Evolutionary conservation across 2,113 vertebrate species (phyloP).

Genomic region (Chloropsis cyanopogon): DNA sequence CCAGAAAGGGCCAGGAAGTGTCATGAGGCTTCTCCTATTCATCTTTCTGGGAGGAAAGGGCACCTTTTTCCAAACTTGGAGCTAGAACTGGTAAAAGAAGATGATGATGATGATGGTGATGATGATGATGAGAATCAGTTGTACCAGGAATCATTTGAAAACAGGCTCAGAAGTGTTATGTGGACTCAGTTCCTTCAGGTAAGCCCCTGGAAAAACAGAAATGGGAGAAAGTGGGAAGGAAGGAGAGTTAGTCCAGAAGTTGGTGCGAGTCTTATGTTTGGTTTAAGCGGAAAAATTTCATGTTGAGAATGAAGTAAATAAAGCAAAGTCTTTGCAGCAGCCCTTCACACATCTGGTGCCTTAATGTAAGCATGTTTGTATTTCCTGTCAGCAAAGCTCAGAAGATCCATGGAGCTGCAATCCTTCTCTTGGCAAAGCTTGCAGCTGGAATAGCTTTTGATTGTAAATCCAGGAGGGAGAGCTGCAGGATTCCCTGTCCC

Average conservation of each 20-base stretch:
- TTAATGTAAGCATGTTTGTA: not conserved
- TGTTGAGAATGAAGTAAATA: constrained; percentile 2
- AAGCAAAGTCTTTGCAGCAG: constrained; percentile 6
- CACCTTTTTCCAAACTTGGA: constrained; percentile 67
- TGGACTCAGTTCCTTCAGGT: constrained; percentile 68
- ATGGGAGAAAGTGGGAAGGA: constrained; percentile 58
- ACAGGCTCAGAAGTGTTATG: constrained; percentile 63
- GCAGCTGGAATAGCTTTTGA: not conserved
- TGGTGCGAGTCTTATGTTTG: not conserved
- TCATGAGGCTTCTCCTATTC: constrained; percentile 66
- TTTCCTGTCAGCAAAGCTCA: not conserved
- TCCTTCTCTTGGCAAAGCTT: not conserved
- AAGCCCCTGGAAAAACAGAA: constrained; percentile 53
- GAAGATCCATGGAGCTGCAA: not conserved
- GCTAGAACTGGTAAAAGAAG: constrained; percentile 64
- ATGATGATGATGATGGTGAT: constrained; percentile 47
- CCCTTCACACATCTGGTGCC: not conserved
- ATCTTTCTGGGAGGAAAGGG: constrained; percentile 66
- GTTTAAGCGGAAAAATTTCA: not conserved
- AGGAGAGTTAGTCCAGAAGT: constrained; percentile 31
- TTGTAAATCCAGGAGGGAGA: not conserved
- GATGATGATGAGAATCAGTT: constrained; percentile 53
- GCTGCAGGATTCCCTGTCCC: not conserved
- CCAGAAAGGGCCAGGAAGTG: constrained; percentile 67
- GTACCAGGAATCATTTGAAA: constrained; percentile 65